Conservation (phyloP, 1,140 invertebrate genomes). For the Coenobita brevimanus region DNA sequence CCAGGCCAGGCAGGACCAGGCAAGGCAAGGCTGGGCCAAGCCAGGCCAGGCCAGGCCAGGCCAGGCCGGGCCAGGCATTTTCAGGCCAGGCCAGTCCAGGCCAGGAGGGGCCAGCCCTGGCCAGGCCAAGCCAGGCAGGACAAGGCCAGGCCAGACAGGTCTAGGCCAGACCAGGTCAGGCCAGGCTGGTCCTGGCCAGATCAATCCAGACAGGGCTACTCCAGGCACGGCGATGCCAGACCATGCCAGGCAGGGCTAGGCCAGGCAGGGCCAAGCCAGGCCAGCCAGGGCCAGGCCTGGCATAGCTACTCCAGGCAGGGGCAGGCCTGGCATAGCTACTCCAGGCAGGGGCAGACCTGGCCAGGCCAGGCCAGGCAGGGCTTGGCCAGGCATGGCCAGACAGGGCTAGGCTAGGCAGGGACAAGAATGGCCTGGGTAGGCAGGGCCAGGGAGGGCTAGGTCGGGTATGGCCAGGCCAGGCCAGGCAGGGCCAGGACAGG, state of each 20-base stretch:
- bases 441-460: conserved; percentile 56
- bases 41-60: not conserved
- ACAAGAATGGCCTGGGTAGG: conserved; percentile 29
- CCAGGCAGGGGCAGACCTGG: not conserved
- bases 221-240: not conserved
- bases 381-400: conserved; percentile 27
- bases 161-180: not conserved
- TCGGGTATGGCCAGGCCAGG: conserved; percentile 65
- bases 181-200: not conserved
- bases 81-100: not conserved
- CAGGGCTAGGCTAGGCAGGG: conserved; percentile 20
- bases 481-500: too few species aligned
- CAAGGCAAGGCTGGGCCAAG: not conserved
- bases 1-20: not conserved
- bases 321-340: not conserved
- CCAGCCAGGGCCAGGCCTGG: not conserved
- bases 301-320: not conserved
- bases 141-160: not conserved
- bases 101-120: too few species aligned
- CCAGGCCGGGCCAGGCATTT: not conserved
- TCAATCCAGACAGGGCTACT: not conserved
- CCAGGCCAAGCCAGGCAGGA: not conserved
- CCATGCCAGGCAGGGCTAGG: too few species aligned
- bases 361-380: not conserved
- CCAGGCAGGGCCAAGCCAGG: too few species aligned